Percentiles rank a stretch among this genome's conserved stretches.
These are phyloP conservation scores for Malacoraja senta DNA, from an alignment of 2,797 vertebrate genomes.

Conservation along the genomic window DNA sequence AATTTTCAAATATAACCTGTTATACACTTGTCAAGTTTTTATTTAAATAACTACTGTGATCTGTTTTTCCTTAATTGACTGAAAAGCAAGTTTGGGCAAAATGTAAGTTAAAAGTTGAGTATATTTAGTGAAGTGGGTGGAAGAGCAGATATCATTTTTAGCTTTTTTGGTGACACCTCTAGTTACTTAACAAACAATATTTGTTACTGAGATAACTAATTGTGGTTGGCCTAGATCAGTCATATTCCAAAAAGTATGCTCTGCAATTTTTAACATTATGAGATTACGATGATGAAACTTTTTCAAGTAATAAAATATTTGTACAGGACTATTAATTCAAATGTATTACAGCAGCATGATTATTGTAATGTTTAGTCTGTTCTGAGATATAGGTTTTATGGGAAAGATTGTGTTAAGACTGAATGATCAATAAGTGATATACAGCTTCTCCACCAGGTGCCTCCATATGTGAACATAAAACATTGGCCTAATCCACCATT, in stretches of 20 bases:
- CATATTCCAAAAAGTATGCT: not conserved
- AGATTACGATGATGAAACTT: not conserved
- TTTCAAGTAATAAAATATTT: not conserved
- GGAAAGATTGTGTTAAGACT: not conserved
- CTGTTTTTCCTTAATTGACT: not conserved
- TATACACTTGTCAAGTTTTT: not conserved
- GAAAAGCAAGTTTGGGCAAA: no score
- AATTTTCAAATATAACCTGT: not conserved
- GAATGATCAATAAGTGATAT: no score
- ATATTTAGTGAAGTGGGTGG: not conserved
- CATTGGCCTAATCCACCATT: no score
- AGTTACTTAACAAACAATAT: conserved; percentile 25
- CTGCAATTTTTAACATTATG: not conserved
- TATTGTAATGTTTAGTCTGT: conserved; percentile 5
- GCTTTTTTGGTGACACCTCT: not conserved
- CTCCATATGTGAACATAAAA: no score
- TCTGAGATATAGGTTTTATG: not conserved
- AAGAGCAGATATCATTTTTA: not conserved
- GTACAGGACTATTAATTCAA: not conserved
- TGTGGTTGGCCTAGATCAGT: conserved; percentile 31
- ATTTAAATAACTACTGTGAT: not conserved
- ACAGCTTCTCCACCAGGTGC: no score
- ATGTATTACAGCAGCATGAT: not conserved
- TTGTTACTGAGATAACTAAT: conserved; percentile 8
- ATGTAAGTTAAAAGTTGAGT: not conserved